Base-by-base conservation (phyloP, 2,113 vertebrate genomes). In the Tachycineta bicolor region DNA sequence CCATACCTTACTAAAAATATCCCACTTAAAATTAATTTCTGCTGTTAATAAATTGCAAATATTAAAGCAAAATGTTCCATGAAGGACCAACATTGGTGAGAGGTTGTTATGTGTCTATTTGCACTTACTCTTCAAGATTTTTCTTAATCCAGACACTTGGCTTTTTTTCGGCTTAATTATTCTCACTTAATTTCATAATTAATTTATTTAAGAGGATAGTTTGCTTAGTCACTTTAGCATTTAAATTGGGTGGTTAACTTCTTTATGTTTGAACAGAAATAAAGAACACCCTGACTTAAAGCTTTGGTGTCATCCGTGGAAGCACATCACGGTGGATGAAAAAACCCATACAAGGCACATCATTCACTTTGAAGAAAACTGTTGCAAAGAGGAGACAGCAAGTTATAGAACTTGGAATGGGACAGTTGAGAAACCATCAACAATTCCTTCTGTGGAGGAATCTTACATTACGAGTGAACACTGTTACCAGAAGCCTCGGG, bases 401-500 rank as follows among this genome's bases (percentile, higher is more conserved):
- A 94, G 79, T 96, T 98, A 98, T 6, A 98, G 98, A 96, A 98
- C 98, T 83, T 97, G 97, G 93, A 98, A 98, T 5, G 98, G 98
- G 70, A 94, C 95, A 1, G 64, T 91, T 64, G 98, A 98, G 84
- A 98, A 98, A 52, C 94, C 98, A 33, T 91, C 96, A 64, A 13
- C 96, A 47, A 59, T 97, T 88, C 97, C 98, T 34, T 98, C 98
- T 59, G 97, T 98, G 95, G 99, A 99, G 96, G 98, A 99, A 67
- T 99, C 99, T 6, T 99, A 99, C 43, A 99, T 99, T 93, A 99
- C 98, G 28, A 99, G 99, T 22, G 99, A 99, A 89, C 99, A 99
- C 97, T 99, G 99, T 97, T 99, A 99, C 97, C 99, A 99, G 98
- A 99, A 99, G 93, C 99, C 99, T 9, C 98, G 98, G 3, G 98